phyloP scores from a whole-genome alignment of 2,797 vertebrate species.

The Ceyx erithaca region DNA sequence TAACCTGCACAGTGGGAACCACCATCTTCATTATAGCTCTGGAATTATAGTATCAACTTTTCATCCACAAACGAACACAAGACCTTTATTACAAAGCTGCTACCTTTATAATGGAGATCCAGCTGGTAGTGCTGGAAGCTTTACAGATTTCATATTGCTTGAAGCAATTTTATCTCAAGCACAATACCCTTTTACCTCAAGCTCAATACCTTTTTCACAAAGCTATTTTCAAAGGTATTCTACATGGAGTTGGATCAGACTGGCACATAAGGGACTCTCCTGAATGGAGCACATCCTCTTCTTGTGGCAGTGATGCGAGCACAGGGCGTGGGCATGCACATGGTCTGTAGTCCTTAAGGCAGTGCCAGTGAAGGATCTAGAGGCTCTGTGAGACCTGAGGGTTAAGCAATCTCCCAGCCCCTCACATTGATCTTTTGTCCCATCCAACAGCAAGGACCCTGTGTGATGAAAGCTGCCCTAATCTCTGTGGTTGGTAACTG shows the following conservation, averaged over 20 bases:
- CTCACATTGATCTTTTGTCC: not conserved
- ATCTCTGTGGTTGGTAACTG: not conserved
- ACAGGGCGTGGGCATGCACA: not conserved
- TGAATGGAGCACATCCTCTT: not conserved
- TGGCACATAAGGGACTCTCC: not conserved
- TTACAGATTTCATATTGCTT: not conserved
- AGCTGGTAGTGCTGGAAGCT: not conserved
- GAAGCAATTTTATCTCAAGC: not conserved
- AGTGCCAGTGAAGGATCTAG: not conserved
- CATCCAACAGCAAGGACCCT: not conserved
- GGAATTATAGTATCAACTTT: not conserved
- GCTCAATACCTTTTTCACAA: not conserved
- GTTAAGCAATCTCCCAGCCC: not conserved
- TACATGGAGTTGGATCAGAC: not conserved
- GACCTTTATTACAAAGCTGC: not conserved
- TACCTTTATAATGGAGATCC: not conserved
- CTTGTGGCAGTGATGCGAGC: not conserved
- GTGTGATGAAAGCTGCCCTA: not conserved
- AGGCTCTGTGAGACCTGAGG: not conserved
- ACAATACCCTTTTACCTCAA: not conserved
- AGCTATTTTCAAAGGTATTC: not conserved
- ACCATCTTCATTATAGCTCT: not conserved
- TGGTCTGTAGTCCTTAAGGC: not conserved
- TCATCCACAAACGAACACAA: not conserved
- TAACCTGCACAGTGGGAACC: not conserved